Conservation (phyloP, 2,113 vertebrate species). For the Danionella cerebrum region DNA sequence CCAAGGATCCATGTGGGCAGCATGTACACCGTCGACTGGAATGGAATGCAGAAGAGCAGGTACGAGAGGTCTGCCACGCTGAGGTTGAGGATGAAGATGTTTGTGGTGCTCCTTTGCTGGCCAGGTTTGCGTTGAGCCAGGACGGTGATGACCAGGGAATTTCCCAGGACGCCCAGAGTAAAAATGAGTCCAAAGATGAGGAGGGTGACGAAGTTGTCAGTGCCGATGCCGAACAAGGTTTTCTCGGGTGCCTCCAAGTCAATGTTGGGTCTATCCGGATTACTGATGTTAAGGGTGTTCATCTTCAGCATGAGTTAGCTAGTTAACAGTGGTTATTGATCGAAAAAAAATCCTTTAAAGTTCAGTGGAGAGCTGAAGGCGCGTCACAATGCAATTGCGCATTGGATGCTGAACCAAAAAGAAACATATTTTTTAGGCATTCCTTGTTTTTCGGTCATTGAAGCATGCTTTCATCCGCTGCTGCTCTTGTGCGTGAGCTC, state of each 20-base stretch:
- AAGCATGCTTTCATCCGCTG: not conserved
- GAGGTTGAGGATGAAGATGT: slow-evolving; percentile 60
- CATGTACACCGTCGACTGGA: slow-evolving; percentile 89
- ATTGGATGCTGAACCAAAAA: not conserved
- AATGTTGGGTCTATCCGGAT: not conserved
- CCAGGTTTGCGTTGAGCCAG: slow-evolving; percentile 80
- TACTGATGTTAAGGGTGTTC: slow-evolving; percentile 19
- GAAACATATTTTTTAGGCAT: not conserved
- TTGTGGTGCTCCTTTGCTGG: slow-evolving; percentile 84
- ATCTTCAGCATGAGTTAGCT: not conserved
- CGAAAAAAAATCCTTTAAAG: not conserved
- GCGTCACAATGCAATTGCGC: not conserved
- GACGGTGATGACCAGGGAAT: slow-evolving; percentile 91
- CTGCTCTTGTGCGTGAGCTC: not conserved
- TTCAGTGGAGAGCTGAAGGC: not conserved
- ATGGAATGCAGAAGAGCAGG: slow-evolving; percentile 92
- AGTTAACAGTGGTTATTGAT: not conserved
- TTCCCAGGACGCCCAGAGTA: slow-evolving; percentile 83
- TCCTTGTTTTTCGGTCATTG: not conserved
- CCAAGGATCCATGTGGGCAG: slow-evolving; percentile 88
- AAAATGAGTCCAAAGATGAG: slow-evolving; percentile 86
- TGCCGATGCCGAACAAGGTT: slow-evolving; percentile 74
- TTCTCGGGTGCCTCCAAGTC: slow-evolving; percentile 36
- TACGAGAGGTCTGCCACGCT: slow-evolving; percentile 91
- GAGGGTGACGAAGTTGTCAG: slow-evolving; percentile 83